A percentile compares a stretch with the other conserved stretches of the same genome.
These are phyloP conservation scores for Morus bassanus DNA, from an alignment of 2,797 vertebrate species.

Conservation along the genomic window DNA sequence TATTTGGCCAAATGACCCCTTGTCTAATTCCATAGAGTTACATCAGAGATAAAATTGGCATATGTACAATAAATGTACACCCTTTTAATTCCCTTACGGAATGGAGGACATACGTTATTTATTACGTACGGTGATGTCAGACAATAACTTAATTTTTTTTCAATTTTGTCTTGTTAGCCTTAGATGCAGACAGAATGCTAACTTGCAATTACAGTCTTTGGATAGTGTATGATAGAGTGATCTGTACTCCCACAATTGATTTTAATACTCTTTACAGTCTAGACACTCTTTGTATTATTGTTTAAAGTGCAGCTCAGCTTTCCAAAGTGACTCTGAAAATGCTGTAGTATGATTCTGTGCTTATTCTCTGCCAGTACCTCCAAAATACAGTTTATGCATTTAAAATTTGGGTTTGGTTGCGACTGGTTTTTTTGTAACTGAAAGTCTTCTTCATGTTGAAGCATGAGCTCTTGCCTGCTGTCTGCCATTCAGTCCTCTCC, in stretches of 20 bases:
- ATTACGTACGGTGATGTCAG: conserved; percentile 9
- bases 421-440: neutral
- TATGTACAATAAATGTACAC: neutral
- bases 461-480: neutral
- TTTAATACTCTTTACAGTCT: conserved; percentile 25
- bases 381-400: neutral
- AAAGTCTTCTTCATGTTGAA: neutral
- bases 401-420: neutral
- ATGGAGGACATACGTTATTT: neutral
- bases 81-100: conserved; percentile 21
- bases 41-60: neutral
- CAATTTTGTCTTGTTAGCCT: conserved; percentile 34
- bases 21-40: neutral
- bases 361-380: neutral
- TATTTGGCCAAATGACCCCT: neutral
- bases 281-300: neutral
- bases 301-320: neutral
- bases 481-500: neutral
- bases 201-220: neutral
- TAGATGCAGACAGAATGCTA: conserved; percentile 6
- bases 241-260: neutral
- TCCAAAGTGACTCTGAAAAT: neutral
- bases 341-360: neutral
- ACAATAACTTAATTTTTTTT: conserved; percentile 18
- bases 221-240: neutral